Evolutionary conservation across 2,888 invertebrate genomes (phyloP).

Genomic region (Pardosa pseudoannulata): DNA sequence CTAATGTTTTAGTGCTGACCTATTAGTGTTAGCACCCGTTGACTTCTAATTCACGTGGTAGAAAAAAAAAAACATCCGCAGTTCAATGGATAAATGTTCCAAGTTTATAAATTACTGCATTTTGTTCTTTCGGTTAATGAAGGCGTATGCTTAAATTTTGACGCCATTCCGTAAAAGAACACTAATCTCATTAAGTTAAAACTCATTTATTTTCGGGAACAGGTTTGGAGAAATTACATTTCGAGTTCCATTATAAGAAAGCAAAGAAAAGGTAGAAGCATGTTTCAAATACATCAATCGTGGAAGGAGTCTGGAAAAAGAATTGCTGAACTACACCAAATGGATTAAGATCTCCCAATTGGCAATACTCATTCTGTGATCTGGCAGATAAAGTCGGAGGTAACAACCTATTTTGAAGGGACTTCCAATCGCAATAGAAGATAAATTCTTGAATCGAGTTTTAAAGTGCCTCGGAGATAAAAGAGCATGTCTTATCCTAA

Average conservation of each 20-base stretch:
- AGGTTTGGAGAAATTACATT: slow-evolving; percentile 4
- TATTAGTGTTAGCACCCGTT: neutral
- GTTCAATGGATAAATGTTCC: neutral
- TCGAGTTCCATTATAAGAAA: slow-evolving; percentile 1
- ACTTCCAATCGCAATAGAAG: neutral
- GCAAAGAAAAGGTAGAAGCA: neutral
- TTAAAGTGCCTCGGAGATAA: too few species aligned
- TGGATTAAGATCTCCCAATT: slow-evolving; percentile 14
- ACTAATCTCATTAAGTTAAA: slow-evolving; percentile 35
- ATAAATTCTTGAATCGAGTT: too few species aligned
- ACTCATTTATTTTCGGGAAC: slow-evolving; percentile 10
- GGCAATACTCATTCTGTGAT: neutral
- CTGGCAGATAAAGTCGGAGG: neutral
- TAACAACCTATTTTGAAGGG: neutral
- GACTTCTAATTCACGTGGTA: neutral
- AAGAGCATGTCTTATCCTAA: too few species aligned
- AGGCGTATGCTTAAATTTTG: slow-evolving; percentile 6
- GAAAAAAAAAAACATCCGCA: neutral
- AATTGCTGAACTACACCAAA: neutral
- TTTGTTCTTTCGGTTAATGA: slow-evolving; percentile 20
- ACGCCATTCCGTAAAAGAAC: slow-evolving; percentile 17
- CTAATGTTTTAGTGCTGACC: neutral
- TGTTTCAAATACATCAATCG: slow-evolving; percentile 17
- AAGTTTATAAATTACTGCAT: slow-evolving; percentile 4
- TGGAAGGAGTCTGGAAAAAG: neutral